Percentiles rank a stretch among this genome's conserved stretches.
Evolutionary conservation across 2,888 invertebrate species (phyloP).

Genomic region (Agrochola litura): DNA sequence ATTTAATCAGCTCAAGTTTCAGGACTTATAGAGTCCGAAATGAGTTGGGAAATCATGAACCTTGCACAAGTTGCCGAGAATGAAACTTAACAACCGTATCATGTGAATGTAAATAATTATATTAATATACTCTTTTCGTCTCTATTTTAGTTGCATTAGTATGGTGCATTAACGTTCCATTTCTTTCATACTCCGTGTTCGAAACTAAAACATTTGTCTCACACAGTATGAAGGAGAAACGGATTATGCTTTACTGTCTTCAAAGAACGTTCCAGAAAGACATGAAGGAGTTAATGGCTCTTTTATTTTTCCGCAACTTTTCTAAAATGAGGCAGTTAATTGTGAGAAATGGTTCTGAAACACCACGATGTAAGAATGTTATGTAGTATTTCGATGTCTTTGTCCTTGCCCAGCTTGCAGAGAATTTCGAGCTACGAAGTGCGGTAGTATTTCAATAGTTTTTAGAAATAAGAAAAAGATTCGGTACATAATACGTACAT

Average conservation of each 20-base stretch:
- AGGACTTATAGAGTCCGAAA: neutral
- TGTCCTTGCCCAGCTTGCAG: neutral
- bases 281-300: neutral
- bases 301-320: constrained; percentile 44
- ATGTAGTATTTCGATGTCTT: neutral
- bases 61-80: neutral
- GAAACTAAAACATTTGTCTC: no score
- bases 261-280: no score
- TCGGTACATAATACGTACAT: no score
- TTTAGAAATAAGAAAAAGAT: no score
- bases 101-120: no score
- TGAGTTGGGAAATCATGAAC: neutral
- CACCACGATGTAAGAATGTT: constrained; percentile 11
- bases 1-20: no score
- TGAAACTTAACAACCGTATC: neutral
- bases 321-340: constrained; percentile 47
- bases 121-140: no score
- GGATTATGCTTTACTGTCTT: no score
- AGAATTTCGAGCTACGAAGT: neutral
- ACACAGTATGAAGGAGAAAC: no score
- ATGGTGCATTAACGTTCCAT: no score
- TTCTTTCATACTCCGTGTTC: no score
- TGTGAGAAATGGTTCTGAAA: constrained; percentile 34
- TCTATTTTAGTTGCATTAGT: no score
- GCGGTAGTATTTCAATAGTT: neutral